Evolutionary conservation across 2,888 invertebrate genomes (phyloP).

Genomic region (Sepioteuthis lessoniana): DNA sequence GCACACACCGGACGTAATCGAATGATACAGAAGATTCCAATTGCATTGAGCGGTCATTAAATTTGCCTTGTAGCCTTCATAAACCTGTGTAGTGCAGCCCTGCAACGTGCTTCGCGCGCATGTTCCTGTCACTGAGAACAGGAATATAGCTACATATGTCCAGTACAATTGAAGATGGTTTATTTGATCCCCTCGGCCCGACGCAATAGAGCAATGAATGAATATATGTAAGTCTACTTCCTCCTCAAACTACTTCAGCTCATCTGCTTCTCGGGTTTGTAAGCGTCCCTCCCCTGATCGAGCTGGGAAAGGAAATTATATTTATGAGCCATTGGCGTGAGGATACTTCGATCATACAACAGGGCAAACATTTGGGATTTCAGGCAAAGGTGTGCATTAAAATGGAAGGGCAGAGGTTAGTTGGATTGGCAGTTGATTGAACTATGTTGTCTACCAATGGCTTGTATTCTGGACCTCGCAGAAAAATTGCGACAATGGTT

Average conservation of each 20-base stretch:
- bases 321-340: background rate
- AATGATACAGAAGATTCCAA: background rate
- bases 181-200: background rate
- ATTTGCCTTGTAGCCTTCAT: background rate
- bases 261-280: background rate
- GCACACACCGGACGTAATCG: background rate
- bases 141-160: background rate
- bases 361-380: background rate
- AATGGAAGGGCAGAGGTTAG: background rate
- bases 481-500: background rate
- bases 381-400: background rate
- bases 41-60: background rate
- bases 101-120: background rate
- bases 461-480: background rate
- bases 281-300: background rate
- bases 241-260: background rate
- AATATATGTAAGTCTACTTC: background rate
- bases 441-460: background rate
- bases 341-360: background rate
- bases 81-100: background rate
- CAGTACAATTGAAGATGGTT: background rate
- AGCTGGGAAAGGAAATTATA: background rate
- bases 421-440: background rate
- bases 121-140: background rate
- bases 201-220: background rate